Base-by-base conservation (phyloP, 2,797 vertebrate genomes). In the Myripristis murdjan region DNA sequence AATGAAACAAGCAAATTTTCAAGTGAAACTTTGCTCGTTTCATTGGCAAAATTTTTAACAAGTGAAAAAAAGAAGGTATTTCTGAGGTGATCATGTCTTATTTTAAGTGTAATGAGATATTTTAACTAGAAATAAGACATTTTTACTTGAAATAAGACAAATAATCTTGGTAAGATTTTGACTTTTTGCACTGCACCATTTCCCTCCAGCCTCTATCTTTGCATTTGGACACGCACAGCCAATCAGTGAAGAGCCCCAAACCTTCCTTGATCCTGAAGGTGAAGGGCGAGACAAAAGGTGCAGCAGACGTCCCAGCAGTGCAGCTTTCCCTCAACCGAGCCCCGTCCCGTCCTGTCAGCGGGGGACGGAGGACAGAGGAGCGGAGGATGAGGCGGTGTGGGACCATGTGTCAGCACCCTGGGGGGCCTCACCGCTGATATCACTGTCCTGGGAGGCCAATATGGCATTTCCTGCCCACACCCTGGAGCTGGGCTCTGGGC, bases 321-420 rank as follows among this genome's bases (percentile, higher is more conserved):
- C 68, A 80, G 84, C 66, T 85, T 23, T 35, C 18, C 4, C 8
- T 28, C 1, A 20, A 53, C 22, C 11, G 8, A 6, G n/a, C n/a
- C n/a, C n/a, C n/a, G 44, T 28, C 28, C 2, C 68, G 72, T 79
- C 57, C 4, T 55, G 61, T 67, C 83, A 87, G 84, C 63, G 71
- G 76, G 43, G 68, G 77, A 88, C 71, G 88, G 77, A 85, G 64
- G 64, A 68, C 55, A 0, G 51, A 62, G 64, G n/a, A 77, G 47
- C 0, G 48, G 62, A 70, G 60, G 54, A 67, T 23, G 65, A 87
- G 69, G 58, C 73, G 52, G 64, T 63, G 69, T 73, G 79, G 64
- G 84, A 85, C 87, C 93, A 93, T 92, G 92, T 93, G 91, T 87
- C 85, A 71, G 74, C 85, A 64, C 87, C 75, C 76, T 55, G 55